Evolutionary conservation across 2,113 vertebrate genomes (phyloP).

Genomic region (Dinomys branickii): DNA sequence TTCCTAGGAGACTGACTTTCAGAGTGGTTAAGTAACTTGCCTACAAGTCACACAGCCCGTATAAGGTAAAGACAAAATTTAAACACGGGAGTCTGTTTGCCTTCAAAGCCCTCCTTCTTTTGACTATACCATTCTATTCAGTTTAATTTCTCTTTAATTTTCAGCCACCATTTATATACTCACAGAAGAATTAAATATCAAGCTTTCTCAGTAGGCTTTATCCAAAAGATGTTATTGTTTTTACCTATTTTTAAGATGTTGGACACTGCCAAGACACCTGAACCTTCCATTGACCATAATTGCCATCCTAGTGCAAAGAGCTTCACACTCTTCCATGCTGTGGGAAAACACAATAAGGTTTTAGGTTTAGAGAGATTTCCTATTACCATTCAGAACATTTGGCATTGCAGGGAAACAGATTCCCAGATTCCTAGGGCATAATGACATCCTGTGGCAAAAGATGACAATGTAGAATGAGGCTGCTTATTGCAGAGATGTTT

Average conservation of each 20-base stretch:
- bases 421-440: background rate
- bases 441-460: background rate
- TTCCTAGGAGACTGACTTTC: background rate
- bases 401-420: background rate
- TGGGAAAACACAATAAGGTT: conserved; percentile 60
- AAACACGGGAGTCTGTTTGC: background rate
- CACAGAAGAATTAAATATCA: background rate
- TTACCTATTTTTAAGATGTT: conserved; percentile 98
- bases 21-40: background rate
- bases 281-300: conserved; percentile 99
- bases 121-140: background rate
- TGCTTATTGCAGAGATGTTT: background rate
- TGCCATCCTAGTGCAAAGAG: conserved; percentile 97
- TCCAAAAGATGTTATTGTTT: background rate
- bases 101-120: background rate
- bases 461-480: background rate
- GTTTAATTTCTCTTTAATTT: conserved; percentile 32
- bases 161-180: background rate
- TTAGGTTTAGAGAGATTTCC: conserved; percentile 30
- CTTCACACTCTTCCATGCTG: conserved; percentile 99
- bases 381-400: background rate
- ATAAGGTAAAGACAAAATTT: background rate
- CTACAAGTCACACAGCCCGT: background rate
- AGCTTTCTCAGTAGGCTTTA: background rate
- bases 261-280: conserved; percentile 97